Conservation (phyloP, 92 coral and sea anemone genomes). For the Zoanthus solanderi region DNA sequence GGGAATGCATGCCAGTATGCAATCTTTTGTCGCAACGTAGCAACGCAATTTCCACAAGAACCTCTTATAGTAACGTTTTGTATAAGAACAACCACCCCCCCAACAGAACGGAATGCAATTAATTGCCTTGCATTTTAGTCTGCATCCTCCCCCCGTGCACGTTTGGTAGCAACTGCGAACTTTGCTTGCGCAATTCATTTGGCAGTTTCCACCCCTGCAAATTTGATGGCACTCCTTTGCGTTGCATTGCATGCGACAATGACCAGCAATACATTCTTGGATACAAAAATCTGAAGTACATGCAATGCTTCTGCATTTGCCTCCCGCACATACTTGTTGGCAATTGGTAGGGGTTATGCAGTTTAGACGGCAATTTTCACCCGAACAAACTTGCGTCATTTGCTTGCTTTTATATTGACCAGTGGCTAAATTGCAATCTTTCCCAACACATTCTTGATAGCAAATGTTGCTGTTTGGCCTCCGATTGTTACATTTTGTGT, state of each 20-base stretch:
- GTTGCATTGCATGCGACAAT: conserved; percentile 34
- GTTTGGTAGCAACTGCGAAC: conserved; percentile 41
- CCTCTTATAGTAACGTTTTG: conserved; percentile 17
- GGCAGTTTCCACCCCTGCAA: conserved; percentile 47
- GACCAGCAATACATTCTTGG: conserved; percentile 41
- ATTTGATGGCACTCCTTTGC: conserved; percentile 45
- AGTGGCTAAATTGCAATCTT: conserved; percentile 20
- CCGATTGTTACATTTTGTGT: conserved; percentile 5
- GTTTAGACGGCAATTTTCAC: conserved; percentile 29
- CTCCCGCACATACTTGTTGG: conserved; percentile 30
- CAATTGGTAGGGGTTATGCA: conserved; percentile 13
- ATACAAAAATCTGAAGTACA: conserved; percentile 35
- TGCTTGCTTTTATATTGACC: not conserved
- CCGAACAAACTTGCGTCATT: conserved; percentile 34
- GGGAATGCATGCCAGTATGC: conserved; percentile 16
- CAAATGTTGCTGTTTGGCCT: not conserved
- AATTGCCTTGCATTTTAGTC: conserved; percentile 19
- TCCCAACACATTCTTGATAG: conserved; percentile 18
- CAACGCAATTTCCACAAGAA: conserved; percentile 33
- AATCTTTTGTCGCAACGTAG: conserved; percentile 26
- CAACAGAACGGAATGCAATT: conserved; percentile 47
- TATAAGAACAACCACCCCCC: conserved; percentile 41
- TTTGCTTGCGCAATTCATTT: conserved; percentile 19
- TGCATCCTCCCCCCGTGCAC: conserved; percentile 42
- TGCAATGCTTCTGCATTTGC: conserved; percentile 23